Evolutionary conservation across 2,888 invertebrate genomes (phyloP), one percentile per base, ranked within the genome.

Genomic region (Drosophila colorata): DNA sequence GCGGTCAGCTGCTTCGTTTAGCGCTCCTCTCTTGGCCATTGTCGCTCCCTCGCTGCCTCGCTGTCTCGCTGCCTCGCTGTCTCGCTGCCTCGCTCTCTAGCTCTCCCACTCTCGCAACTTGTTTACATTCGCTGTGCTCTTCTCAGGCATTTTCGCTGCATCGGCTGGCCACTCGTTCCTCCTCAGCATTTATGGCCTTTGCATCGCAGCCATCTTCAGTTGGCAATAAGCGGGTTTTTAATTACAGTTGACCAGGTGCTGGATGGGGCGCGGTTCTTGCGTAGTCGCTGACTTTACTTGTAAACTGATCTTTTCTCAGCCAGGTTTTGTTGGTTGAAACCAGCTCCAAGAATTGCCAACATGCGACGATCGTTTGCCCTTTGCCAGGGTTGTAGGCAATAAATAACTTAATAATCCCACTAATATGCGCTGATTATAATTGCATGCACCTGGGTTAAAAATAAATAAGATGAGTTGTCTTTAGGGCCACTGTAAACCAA

Each of bases 1-100:
- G 52, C 70, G 74, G 74, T 74, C 74, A 74, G 63, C 71, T 43
- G 58, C 58, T 67, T 43, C 61, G 35, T n/a, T 41, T 35, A n/a
- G 2, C 18, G 20, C 18, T 38, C 11, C 28, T 44, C 56, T 52
- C 25, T 20, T 14, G 33, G 33, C 41, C 41, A 43, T 9, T 37
- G 25, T 18, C 61, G 41, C 25, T n/a, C 44, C 3, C 53, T 46
- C 37, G 35, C 11, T 25, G 8, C 14, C 48, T 33, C 31, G 4
- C 51, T 38, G 33, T 59, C 51, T n/a, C 25, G 9, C 23, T 37
- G 25, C 41, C 28, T 56, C 6, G 55, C 38, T 47, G 33, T 6
- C 31, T 33, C 31, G 4, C 51, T 38, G 33, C 59, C 51, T n/a
- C 25, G 9, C 23, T 37, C 33, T 49, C 28, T 56, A 11, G 55